phyloP scores from a whole-genome alignment of 2,797 vertebrate species.

The Anabacerthia variegaticeps region DNA sequence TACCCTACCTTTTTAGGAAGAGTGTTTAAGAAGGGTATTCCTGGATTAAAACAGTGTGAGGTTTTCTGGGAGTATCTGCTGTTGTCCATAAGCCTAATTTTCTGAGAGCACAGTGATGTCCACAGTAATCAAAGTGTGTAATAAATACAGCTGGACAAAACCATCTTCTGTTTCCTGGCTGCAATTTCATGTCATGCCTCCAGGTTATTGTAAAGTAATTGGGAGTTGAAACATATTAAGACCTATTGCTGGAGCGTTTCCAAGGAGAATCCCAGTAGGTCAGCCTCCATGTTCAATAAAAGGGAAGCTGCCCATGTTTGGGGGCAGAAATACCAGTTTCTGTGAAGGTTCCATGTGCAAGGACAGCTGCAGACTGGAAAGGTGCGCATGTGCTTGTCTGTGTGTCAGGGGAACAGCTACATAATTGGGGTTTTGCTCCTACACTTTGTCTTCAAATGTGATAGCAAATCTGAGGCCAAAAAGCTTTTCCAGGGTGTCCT shows the following conservation, averaged over 20 bases:
- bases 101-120: background rate
- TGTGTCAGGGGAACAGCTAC: background rate
- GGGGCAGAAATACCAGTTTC: background rate
- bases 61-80: background rate
- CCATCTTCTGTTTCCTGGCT: background rate
- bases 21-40: background rate
- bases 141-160: background rate
- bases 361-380: background rate
- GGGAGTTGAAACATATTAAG: background rate
- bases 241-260: background rate
- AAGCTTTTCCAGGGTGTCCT: background rate
- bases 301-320: background rate
- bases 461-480: background rate
- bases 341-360: background rate
- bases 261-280: background rate
- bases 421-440: background rate
- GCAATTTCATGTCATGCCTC: background rate
- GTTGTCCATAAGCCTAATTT: background rate
- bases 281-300: background rate
- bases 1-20: background rate
- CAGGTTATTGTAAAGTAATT: constrained; percentile 24
- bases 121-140: background rate
- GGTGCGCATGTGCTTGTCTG: background rate
- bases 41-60: background rate
- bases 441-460: background rate